Evolutionary conservation across 1,140 invertebrate genomes (phyloP).

Genomic region (Neelides sp.): DNA sequence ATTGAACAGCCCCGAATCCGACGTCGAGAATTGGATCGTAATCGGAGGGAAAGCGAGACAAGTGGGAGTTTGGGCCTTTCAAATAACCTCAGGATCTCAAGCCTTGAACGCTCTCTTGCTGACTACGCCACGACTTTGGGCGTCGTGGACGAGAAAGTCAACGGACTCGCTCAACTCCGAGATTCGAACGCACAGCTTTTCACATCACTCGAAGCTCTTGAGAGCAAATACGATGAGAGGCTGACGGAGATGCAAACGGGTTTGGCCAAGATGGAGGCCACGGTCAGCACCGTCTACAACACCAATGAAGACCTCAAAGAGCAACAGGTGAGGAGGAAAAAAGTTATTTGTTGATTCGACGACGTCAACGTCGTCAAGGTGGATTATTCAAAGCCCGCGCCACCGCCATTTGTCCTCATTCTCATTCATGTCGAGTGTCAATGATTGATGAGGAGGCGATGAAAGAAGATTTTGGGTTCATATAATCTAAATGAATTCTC

Average conservation of each 20-base stretch:
- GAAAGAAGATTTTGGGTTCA: no score
- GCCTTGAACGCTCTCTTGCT: conserved; percentile 9
- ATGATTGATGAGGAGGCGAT: no score
- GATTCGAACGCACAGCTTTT: conserved; percentile 17
- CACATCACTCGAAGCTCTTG: conserved; percentile 14
- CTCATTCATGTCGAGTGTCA: no score
- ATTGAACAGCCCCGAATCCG: no score
- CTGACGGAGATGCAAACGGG: conserved; percentile 15
- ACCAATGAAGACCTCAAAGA: conserved; percentile 18
- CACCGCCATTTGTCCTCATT: background rate
- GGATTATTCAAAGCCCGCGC: no score
- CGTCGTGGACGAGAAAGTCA: conserved; percentile 12
- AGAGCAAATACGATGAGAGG: conserved; percentile 22
- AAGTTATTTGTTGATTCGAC: background rate
- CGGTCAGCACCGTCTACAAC: conserved; percentile 5
- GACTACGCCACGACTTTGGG: conserved; percentile 12
- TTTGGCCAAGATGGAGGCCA: conserved; percentile 12
- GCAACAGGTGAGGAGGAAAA: conserved; percentile 18
- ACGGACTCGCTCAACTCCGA: conserved; percentile 6
- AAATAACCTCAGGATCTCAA: no score
- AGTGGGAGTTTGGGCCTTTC: no score
- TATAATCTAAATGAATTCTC: no score
- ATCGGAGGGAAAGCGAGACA: no score
- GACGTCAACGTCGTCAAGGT: no score
- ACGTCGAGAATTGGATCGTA: no score